Conservation (phyloP, 2,113 vertebrate genomes). For the Eleginops maclovinus region DNA sequence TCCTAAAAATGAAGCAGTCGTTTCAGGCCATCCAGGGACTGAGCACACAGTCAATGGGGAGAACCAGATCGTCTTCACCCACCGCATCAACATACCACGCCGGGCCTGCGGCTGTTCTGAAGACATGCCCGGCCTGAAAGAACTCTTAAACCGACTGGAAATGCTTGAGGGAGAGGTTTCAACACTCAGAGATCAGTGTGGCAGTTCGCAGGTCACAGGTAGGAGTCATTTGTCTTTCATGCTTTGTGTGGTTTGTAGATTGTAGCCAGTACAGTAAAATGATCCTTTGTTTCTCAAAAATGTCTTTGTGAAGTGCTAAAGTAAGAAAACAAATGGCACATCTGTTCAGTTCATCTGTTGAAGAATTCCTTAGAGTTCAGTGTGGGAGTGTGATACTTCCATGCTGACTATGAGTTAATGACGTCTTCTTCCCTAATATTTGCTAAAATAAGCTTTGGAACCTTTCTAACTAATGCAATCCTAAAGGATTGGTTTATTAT, state of each 20-base stretch:
- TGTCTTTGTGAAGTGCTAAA: slow-evolving; percentile 3
- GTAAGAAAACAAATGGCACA: slow-evolving; percentile 18
- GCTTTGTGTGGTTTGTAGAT: background rate
- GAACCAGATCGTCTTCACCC: slow-evolving; percentile 97
- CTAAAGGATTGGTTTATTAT: background rate
- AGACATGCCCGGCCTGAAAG: slow-evolving; percentile 87
- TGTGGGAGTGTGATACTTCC: slow-evolving; percentile 15
- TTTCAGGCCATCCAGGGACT: slow-evolving; percentile 77
- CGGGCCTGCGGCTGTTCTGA: slow-evolving; percentile 90
- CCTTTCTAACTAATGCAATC: background rate
- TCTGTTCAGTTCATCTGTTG: slow-evolving; percentile 52
- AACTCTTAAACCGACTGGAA: slow-evolving; percentile 92
- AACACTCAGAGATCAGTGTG: slow-evolving; percentile 89
- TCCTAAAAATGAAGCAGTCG: slow-evolving; percentile 47
- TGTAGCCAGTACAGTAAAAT: slow-evolving; percentile 11
- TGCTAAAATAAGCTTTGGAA: slow-evolving; percentile 20
- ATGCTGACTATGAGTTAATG: slow-evolving; percentile 15
- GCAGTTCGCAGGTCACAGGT: slow-evolving; percentile 84
- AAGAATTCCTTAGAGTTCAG: slow-evolving; percentile 11
- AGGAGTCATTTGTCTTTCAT: slow-evolving; percentile 6
- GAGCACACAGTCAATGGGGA: slow-evolving; percentile 87
- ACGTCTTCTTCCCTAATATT: background rate
- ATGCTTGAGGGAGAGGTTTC: slow-evolving; percentile 93
- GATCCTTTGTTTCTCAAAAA: slow-evolving; percentile 5
- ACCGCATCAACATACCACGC: slow-evolving; percentile 94